Evolutionary conservation across 2,797 vertebrate genomes (phyloP).

Genomic region (Forpus xanthops): DNA sequence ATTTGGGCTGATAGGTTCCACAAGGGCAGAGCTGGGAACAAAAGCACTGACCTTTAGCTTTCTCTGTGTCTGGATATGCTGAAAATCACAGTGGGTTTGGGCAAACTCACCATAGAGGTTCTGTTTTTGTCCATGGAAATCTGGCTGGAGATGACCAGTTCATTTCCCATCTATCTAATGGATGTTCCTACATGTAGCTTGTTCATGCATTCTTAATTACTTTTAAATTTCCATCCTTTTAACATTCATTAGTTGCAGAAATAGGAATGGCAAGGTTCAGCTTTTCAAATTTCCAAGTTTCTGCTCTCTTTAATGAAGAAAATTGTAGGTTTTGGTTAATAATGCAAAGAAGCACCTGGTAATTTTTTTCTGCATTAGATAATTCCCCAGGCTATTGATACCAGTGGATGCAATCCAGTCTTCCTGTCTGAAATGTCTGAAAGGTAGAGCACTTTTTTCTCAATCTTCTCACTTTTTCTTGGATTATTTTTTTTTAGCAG

Average conservation of each 20-base stretch:
- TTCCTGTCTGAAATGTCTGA: neutral
- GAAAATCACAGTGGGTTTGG: neutral
- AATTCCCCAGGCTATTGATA: neutral
- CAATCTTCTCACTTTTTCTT: neutral
- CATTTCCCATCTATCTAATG: neutral
- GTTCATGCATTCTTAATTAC: neutral
- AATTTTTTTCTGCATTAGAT: neutral
- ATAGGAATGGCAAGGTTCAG: neutral
- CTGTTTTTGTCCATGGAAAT: neutral
- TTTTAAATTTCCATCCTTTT: neutral
- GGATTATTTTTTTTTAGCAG: neutral
- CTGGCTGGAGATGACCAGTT: neutral
- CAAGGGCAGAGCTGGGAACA: neutral
- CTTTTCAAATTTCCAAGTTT: neutral
- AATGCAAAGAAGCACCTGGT: neutral
- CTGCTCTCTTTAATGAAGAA: neutral
- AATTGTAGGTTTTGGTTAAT: neutral
- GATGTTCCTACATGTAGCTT: neutral
- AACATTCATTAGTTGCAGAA: neutral
- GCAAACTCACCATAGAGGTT: neutral
- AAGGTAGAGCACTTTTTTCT: neutral
- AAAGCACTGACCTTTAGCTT: neutral
- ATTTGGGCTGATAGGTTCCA: neutral
- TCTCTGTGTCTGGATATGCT: neutral
- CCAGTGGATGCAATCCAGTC: neutral